Evolutionary conservation across 1,140 invertebrate species (phyloP), one percentile per base, ranked within the genome.

Genomic region (Tenebrio molitor): DNA sequence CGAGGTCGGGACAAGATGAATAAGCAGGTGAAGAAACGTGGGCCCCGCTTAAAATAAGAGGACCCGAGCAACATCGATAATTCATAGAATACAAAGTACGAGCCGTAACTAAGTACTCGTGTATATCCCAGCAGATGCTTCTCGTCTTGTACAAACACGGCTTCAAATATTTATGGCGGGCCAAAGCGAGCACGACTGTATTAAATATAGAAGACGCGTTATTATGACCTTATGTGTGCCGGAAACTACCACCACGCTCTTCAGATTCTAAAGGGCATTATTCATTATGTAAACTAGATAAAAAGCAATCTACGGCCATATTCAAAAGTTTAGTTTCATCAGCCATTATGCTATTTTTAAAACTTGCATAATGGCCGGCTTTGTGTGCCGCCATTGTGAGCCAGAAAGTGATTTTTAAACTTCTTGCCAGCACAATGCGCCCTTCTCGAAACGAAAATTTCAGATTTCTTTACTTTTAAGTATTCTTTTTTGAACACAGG

Each of bases 201-300:
- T 65, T 65, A 65, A 65, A 65, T 65, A 65, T 65, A 23, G 39
- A 65, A 41, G 7, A 39, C 19, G 62, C 39, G 34, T 65, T 65
- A 65, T 65, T 65, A 65, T 65, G 62, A 39, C 50, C 23, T 58
- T 58, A 58, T 39, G 12, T 65, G 39, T 21, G 33, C 17, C 39
- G 19, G 34, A 65, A 63, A 42, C 62, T 21, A 63, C 14, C 17
- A 21, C 62, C 14, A 23, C n/a, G 1, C 16, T 41, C 39, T 39
- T 65, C 33, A 34, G 58, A 33, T 64, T 64, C 58, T 34, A 65
- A 65, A 39, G 62, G 12, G 62, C 62, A 65, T 65, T 42, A 65
- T 65, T 65, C 39, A 65, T 65, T 41, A 65, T 65, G 39, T 42
- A 65, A 65, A 39, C 39, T 65, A 65, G 39, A 65, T 65, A 65